Evolutionary conservation across 2,113 vertebrate genomes (phyloP).

Genomic region (Rhineura floridana): DNA sequence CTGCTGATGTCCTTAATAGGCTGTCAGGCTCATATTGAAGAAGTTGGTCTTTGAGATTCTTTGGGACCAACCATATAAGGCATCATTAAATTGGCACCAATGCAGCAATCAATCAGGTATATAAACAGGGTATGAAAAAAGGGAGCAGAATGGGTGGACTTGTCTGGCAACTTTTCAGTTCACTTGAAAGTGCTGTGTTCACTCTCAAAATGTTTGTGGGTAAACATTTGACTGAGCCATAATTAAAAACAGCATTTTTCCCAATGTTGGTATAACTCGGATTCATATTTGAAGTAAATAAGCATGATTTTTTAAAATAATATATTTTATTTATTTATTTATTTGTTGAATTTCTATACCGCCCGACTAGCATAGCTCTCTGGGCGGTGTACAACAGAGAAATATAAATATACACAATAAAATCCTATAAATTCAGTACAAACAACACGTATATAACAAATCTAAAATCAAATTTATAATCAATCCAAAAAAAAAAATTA

Average conservation of each 20-base stretch:
- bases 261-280: constrained; percentile 62
- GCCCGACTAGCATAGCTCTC: too few species aligned
- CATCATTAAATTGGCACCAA: neutral
- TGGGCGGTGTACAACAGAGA: too few species aligned
- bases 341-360: too few species aligned
- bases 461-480: too few species aligned
- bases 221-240: neutral
- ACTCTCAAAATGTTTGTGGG: neutral
- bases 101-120: neutral
- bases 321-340: too few species aligned
- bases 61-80: too few species aligned
- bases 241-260: constrained; percentile 59
- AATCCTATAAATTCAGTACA: too few species aligned
- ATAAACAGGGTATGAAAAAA: neutral
- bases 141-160: neutral
- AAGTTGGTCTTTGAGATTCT: neutral
- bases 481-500: too few species aligned
- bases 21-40: neutral
- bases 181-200: neutral
- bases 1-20: too few species aligned
- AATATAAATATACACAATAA: too few species aligned
- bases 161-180: neutral
- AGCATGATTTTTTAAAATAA: constrained; percentile 45
- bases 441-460: too few species aligned
- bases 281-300: constrained; percentile 56